Evolutionary conservation across 2,113 vertebrate species (phyloP).

Genomic region (Fukomys damarensis): DNA sequence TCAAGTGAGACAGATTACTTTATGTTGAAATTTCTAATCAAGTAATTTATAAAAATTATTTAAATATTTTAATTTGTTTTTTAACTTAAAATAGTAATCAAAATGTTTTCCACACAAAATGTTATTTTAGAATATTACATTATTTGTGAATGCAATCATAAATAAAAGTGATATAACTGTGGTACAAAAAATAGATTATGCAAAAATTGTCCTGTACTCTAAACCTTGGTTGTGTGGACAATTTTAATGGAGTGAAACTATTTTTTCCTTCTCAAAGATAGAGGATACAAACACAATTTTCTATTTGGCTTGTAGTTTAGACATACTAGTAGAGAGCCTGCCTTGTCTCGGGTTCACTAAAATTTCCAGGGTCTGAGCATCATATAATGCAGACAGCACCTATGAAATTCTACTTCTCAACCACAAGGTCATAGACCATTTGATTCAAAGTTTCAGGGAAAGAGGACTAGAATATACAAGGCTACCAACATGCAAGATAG

Average conservation of each 20-base stretch:
- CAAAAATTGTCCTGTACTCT: neutral
- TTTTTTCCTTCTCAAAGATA: neutral
- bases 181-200: neutral
- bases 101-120: neutral
- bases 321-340: neutral
- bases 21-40: neutral
- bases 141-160: neutral
- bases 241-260: neutral
- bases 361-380: neutral
- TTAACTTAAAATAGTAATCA: neutral
- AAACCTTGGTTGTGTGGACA: neutral
- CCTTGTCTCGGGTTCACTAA: neutral
- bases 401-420: neutral
- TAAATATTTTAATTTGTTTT: neutral
- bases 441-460: neutral
- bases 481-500: neutral
- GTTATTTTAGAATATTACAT: neutral
- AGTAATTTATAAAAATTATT: no score
- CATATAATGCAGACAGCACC: neutral
- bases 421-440: neutral
- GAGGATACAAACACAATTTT: accelerated
- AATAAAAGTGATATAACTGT: neutral
- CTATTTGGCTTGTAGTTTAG: neutral
- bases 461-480: neutral
- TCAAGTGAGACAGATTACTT: neutral